These are phyloP conservation scores for Bombycilla garrulus DNA, from an alignment of 2,113 vertebrate species.

Conservation along the genomic window DNA sequence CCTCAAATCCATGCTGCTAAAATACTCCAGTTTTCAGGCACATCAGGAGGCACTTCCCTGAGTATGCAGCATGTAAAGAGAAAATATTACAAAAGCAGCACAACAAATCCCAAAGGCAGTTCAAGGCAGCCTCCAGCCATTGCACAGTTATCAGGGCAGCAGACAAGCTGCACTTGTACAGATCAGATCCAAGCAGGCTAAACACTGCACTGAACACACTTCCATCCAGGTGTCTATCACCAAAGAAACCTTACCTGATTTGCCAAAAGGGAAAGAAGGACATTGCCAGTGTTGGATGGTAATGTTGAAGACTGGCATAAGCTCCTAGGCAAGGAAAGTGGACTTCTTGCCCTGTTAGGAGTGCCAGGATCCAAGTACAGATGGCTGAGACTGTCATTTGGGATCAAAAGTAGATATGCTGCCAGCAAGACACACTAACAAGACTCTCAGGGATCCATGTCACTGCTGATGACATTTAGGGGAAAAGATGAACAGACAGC, in stretches of 20 bases:
- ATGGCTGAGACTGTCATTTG: background rate
- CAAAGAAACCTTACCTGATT: background rate
- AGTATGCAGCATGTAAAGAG: background rate
- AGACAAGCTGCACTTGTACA: background rate
- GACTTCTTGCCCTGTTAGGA: background rate
- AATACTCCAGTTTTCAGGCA: background rate
- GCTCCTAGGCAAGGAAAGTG: background rate
- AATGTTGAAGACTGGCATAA: background rate
- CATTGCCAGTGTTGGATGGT: background rate
- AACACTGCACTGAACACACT: background rate
- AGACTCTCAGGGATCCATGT: constrained; percentile 39
- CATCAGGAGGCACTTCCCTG: background rate
- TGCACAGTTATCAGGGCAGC: background rate
- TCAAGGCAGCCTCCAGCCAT: background rate
- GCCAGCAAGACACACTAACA: constrained; percentile 27
- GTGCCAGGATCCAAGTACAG: background rate
- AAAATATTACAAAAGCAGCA: background rate
- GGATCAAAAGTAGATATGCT: background rate
- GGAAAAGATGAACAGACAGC: background rate
- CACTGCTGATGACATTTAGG: constrained; percentile 14
- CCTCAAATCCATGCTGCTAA: background rate
- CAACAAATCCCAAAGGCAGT: background rate
- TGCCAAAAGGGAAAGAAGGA: background rate
- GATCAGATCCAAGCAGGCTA: background rate
- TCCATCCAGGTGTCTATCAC: background rate